Evolutionary conservation across 2,888 invertebrate species (phyloP).

Genomic region (Alloscopus bannaensis): DNA sequence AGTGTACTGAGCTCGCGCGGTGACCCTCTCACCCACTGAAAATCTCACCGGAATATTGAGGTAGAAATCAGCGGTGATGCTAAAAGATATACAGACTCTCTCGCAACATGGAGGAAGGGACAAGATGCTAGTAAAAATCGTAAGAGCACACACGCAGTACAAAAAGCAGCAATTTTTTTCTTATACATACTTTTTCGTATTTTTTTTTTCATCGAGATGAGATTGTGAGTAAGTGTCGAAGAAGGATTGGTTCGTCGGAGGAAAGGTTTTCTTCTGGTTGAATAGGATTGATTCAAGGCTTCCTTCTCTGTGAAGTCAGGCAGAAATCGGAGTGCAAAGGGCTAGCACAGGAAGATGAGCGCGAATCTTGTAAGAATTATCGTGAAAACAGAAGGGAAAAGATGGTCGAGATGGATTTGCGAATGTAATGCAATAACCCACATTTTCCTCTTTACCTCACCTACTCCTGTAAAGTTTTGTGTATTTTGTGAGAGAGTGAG

Average conservation of each 20-base stretch:
- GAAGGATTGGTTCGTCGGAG: slow-evolving; percentile 22
- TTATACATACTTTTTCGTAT: neutral
- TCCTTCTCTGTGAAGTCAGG: slow-evolving; percentile 34
- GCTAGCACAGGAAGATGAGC: neutral
- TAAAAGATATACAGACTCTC: neutral
- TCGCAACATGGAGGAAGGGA: neutral
- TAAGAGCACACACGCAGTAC: slow-evolving; percentile 1
- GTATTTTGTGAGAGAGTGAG: slow-evolving; percentile 12
- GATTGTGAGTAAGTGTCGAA: neutral
- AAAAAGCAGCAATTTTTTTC: neutral
- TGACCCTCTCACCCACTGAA: too few relatives aligned
- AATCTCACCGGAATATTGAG: slow-evolving; percentile 3
- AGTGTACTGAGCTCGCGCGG: too few relatives aligned
- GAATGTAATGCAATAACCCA: slow-evolving; percentile 36
- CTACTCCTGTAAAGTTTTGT: too few relatives aligned
- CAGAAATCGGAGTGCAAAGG: slow-evolving; percentile 24
- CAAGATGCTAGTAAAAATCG: neutral
- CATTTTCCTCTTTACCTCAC: slow-evolving; percentile 17
- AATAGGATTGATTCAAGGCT: slow-evolving; percentile 34
- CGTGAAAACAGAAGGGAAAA: slow-evolving; percentile 18
- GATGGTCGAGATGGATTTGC: slow-evolving; percentile 45
- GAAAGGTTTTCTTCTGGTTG: slow-evolving; percentile 27
- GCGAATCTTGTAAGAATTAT: slow-evolving; percentile 1
- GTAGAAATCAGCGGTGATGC: slow-evolving; percentile 10
- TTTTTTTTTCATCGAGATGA: neutral